Evolutionary conservation across 2,797 vertebrate species (phyloP).

Genomic region (Cyclura pinguis): DNA sequence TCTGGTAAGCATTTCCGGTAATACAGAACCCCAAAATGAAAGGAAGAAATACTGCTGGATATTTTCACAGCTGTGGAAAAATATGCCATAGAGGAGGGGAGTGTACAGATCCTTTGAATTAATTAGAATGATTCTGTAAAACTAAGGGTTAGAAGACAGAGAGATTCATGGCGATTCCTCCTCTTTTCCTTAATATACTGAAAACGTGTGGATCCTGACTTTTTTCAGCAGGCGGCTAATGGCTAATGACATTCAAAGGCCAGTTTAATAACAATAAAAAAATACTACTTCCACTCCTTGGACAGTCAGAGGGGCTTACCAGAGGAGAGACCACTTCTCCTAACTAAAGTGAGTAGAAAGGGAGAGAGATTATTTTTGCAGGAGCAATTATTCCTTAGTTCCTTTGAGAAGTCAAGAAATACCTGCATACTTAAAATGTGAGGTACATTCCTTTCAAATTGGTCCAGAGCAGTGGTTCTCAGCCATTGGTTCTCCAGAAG

Average conservation of each 20-base stretch:
- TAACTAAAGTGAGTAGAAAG: neutral
- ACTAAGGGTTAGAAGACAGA: neutral
- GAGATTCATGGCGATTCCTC: neutral
- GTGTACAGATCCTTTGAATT: neutral
- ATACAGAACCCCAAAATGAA: neutral
- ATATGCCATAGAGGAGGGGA: neutral
- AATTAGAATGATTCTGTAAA: slow-evolving; percentile 5
- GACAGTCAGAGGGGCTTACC: neutral
- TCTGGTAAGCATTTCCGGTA: neutral
- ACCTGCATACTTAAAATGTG: neutral
- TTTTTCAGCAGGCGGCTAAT: neutral
- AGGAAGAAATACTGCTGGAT: neutral
- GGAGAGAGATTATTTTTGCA: neutral
- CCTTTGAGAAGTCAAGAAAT: neutral
- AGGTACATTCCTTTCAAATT: neutral
- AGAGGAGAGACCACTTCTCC: neutral
- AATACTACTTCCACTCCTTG: neutral
- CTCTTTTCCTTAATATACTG: neutral
- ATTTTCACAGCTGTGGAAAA: neutral
- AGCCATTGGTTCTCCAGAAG: too few relatives aligned
- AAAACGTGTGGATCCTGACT: neutral
- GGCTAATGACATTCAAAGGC: neutral
- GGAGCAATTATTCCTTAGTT: neutral
- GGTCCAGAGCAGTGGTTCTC: too few relatives aligned
- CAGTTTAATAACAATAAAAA: neutral